phyloP scores from a whole-genome alignment of 2,888 invertebrate genomes.

The Drosophila peninsularis region DNA sequence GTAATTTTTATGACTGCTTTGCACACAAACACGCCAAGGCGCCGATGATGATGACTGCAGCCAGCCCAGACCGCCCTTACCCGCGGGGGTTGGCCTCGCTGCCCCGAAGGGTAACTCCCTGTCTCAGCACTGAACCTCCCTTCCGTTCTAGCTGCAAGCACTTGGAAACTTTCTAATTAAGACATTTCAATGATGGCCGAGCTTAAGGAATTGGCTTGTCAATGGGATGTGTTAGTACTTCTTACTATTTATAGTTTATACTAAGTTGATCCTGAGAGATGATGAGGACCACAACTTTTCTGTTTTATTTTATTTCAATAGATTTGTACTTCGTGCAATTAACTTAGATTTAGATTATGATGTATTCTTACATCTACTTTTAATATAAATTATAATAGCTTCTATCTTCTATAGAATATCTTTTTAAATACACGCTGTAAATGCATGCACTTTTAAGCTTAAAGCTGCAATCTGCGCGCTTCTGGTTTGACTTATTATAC shows the following conservation, averaged over 20 bases:
- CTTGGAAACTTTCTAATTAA: constrained; percentile 73
- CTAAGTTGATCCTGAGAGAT: no score
- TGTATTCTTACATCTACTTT: no score
- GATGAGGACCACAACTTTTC: no score
- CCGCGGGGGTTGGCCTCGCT: constrained; percentile 1
- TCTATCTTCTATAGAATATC: no score
- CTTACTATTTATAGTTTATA: not conserved
- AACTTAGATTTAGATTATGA: no score
- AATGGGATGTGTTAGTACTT: not conserved
- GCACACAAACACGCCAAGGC: constrained; percentile 82
- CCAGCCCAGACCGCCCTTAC: not conserved
- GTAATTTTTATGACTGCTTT: constrained; percentile 82
- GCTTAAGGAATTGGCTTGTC: not conserved
- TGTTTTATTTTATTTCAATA: no score
- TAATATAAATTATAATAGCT: no score
- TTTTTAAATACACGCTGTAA: no score
- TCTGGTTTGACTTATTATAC: constrained; percentile 5
- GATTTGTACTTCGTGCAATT: no score
- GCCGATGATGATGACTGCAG: constrained; percentile 72
- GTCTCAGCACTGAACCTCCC: constrained; percentile 23
- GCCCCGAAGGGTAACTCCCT: constrained; percentile 25
- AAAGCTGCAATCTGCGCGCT: not conserved
- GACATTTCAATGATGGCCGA: constrained; percentile 45
- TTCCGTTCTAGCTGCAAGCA: constrained; percentile 15
- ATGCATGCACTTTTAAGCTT: not conserved